Conservation (phyloP, 2,113 vertebrate genomes). For the Alectura lathami region DNA sequence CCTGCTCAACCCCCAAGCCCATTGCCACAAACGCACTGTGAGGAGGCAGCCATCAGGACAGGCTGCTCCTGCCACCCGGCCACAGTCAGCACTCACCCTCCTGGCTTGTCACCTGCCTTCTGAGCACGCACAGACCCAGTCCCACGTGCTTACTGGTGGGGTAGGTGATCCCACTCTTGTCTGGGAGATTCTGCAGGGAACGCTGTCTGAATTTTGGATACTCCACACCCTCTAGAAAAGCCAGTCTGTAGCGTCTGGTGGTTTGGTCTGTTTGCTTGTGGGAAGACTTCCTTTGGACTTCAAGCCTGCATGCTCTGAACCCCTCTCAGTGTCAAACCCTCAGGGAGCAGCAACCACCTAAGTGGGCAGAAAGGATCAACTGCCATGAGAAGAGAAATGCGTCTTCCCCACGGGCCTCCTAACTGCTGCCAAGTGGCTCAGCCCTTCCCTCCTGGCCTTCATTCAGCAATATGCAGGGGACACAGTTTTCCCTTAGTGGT, state of each 20-base stretch:
- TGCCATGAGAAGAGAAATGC: rapidly evolving
- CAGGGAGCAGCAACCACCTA: background rate
- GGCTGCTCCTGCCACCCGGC: rapidly evolving
- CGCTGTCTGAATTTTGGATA: background rate
- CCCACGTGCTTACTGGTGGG: background rate
- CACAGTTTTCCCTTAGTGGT: background rate
- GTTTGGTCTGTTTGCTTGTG: background rate
- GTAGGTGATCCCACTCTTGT: background rate
- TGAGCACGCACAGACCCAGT: rapidly evolving
- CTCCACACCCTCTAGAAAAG: background rate
- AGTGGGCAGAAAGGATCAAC: background rate
- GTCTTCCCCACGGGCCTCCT: background rate
- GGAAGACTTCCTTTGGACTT: background rate
- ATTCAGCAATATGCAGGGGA: no score
- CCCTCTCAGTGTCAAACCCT: background rate
- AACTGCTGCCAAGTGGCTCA: rapidly evolving
- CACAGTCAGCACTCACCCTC: rapidly evolving
- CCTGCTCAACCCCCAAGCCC: background rate
- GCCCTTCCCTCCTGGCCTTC: background rate
- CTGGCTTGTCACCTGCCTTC: background rate
- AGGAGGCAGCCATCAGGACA: background rate
- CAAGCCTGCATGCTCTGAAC: background rate
- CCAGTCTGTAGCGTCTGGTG: background rate
- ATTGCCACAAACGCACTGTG: rapidly evolving
- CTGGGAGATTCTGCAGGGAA: background rate